phyloP scores from a whole-genome alignment of 2,888 invertebrate genomes.

The Parnassius orleans region DNA sequence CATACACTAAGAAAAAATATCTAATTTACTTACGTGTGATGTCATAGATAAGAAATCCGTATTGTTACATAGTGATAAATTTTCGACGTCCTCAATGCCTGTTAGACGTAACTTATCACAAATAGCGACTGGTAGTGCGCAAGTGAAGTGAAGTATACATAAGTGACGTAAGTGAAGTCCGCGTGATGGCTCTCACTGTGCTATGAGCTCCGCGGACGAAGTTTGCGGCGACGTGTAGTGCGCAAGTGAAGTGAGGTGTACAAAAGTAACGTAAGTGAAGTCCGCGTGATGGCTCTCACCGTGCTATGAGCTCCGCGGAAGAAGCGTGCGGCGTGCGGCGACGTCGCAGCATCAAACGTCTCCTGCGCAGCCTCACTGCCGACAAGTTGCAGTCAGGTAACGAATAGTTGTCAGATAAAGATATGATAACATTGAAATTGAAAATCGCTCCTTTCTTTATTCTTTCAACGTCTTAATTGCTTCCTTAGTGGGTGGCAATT shows the following conservation, averaged over 20 bases:
- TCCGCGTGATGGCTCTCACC: conserved; percentile 27
- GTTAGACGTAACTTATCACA: too few relatives aligned
- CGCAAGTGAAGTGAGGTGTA: conserved; percentile 3
- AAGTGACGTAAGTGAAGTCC: conserved; percentile 5
- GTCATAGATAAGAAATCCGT: too few relatives aligned
- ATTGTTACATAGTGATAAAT: too few relatives aligned
- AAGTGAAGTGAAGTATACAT: conserved; percentile 3
- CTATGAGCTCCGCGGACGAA: conserved; percentile 62
- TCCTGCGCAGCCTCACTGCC: conserved; percentile 72
- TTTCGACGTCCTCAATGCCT: too few relatives aligned
- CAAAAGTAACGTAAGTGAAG: not conserved
- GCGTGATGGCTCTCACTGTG: conserved; percentile 28
- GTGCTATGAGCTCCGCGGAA: conserved; percentile 57
- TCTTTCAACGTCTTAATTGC: too few relatives aligned
- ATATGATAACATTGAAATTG: too few relatives aligned
- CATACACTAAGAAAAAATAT: too few relatives aligned
- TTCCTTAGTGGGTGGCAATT: too few relatives aligned
- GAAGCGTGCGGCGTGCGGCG: conserved; percentile 66
- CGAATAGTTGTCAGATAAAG: not conserved
- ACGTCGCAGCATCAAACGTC: conserved; percentile 74
- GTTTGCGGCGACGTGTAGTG: conserved; percentile 37
- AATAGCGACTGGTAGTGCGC: conserved; percentile 11
- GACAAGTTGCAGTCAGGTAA: conserved; percentile 71
- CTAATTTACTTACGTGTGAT: not conserved
- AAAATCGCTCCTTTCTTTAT: too few relatives aligned